Evolutionary conservation across 1,140 invertebrate species (phyloP).

Genomic region (Vanessa tameamea): DNA sequence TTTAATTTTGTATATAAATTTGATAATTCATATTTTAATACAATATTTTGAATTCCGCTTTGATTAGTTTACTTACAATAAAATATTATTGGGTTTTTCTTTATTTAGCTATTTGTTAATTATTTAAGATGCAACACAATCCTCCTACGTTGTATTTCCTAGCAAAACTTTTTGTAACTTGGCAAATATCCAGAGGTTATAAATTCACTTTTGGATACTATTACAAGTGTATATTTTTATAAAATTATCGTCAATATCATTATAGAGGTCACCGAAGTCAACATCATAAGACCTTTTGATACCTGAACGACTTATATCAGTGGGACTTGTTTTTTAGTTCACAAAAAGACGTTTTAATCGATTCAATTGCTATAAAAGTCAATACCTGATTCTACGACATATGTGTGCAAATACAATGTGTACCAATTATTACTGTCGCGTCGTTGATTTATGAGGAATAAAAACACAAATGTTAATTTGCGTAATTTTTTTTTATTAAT

Average conservation of each 20-base stretch:
- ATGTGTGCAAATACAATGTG: not conserved
- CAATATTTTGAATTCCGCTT: no score
- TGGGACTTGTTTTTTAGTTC: not conserved
- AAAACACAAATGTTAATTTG: not conserved
- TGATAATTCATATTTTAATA: no score
- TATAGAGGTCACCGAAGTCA: conserved; percentile 4
- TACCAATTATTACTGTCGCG: conserved; percentile 25
- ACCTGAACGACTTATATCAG: not conserved
- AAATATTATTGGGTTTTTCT: not conserved
- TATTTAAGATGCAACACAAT: not conserved
- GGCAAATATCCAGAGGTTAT: conserved; percentile 13
- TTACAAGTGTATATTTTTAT: not conserved
- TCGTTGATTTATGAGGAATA: conserved; percentile 8
- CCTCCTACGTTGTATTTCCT: conserved; percentile 9
- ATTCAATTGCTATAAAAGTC: not conserved
- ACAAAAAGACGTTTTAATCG: not conserved
- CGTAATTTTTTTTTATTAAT: not conserved
- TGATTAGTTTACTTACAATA: not conserved
- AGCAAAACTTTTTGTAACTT: conserved; percentile 9
- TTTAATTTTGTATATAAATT: no score
- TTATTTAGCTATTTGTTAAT: no score
- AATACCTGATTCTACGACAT: conserved; percentile 6
- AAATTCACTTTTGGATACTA: conserved; percentile 4
- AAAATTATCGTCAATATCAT: not conserved
- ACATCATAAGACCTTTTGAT: conserved; percentile 5